These are phyloP conservation scores for Mesorhabditis belari DNA, from an alignment of 2,888 invertebrate genomes.

Conservation along the genomic window DNA sequence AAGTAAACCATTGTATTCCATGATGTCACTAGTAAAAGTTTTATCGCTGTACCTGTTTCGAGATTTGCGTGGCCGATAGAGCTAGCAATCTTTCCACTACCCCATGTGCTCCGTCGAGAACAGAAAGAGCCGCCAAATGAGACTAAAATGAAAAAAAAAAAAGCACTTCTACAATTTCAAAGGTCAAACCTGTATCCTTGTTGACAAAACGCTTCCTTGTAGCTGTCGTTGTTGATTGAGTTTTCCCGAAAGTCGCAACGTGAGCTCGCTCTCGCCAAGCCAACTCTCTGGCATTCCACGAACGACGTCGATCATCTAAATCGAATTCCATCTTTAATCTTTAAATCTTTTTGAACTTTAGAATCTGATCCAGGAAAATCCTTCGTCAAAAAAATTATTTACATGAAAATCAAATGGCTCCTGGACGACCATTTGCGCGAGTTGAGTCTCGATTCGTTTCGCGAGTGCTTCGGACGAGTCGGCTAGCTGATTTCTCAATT, in stretches of 20 bases:
- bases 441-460: slow-evolving; percentile 30
- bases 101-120: slow-evolving; percentile 18
- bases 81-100: slow-evolving; percentile 22
- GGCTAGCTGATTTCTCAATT: slow-evolving; percentile 24
- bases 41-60: slow-evolving; percentile 20
- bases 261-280: slow-evolving; percentile 23
- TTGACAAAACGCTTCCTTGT: background rate
- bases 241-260: slow-evolving; percentile 10
- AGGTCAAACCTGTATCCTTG: background rate
- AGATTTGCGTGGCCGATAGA: slow-evolving; percentile 26
- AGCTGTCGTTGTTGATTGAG: background rate
- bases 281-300: slow-evolving; percentile 20
- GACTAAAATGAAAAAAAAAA: background rate
- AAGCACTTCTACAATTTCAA: slow-evolving; percentile 1
- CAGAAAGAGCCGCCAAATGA: slow-evolving; percentile 14
- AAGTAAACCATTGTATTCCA: background rate
- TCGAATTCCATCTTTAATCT: too few species aligned
- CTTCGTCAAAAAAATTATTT: slow-evolving; percentile 1
- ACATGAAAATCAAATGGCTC: slow-evolving; percentile 47
- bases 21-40: background rate
- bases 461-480: slow-evolving; percentile 17
- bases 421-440: slow-evolving; percentile 37
- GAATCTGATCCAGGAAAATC: background rate
- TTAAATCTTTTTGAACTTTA: too few species aligned
- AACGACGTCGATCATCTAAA: slow-evolving; percentile 27